Conservation (phyloP, 2,888 invertebrate species). For the Machimus rusticus region DNA sequence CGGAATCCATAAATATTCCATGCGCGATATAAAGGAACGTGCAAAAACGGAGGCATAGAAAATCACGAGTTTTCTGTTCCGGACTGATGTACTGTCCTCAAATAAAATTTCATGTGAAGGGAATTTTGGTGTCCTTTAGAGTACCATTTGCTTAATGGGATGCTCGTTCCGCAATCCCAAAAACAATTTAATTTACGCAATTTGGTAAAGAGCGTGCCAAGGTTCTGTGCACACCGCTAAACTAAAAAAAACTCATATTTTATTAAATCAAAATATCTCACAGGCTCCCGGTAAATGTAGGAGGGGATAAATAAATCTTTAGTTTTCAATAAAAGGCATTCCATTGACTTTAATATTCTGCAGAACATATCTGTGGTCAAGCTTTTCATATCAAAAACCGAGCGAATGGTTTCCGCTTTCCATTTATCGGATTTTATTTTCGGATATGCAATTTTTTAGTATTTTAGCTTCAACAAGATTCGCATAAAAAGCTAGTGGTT, state of each 20-base stretch:
- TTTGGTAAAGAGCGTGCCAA: neutral
- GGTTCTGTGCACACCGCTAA: neutral
- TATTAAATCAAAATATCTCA: neutral
- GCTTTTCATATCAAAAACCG: neutral
- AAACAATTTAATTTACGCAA: neutral
- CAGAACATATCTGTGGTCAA: neutral
- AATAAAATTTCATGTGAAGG: neutral
- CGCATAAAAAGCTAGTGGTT: neutral
- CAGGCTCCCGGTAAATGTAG: neutral
- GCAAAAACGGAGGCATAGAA: neutral
- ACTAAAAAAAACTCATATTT: neutral
- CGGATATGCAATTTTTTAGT: neutral
- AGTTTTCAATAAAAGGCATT: neutral
- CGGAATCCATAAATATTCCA: neutral
- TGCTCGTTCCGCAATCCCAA: neutral
- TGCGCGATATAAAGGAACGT: neutral
- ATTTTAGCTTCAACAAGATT: neutral
- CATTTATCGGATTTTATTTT: neutral
- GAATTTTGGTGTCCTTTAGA: neutral
- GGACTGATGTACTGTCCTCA: neutral
- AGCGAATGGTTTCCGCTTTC: neutral
- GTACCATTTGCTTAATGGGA: neutral
- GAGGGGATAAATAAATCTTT: neutral
- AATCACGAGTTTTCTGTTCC: neutral
- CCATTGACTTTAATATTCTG: neutral